Evolutionary conservation across 1,140 invertebrate genomes (phyloP), one percentile per base, ranked within the genome.

Genomic region (Helicoverpa zea): DNA sequence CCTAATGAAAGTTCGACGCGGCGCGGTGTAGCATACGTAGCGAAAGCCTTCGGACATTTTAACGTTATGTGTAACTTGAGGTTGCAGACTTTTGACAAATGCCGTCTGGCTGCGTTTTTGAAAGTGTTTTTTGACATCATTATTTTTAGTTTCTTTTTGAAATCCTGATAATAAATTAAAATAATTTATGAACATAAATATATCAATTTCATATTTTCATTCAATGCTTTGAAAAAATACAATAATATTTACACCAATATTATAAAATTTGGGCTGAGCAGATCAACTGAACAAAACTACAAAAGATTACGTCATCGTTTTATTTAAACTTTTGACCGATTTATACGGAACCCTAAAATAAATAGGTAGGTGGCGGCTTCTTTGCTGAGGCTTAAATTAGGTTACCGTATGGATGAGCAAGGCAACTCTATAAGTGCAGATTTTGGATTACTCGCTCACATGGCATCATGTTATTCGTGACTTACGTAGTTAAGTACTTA

Each of bases 321-420:
- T 52, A 23, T 29, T 13, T 52, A 11, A 72, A 30, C 23, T 23
- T 23, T 23, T 23, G 23, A 23, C 23, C 23, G 23, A 23, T 23
- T 23, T 23, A 2, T 23, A 23, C 1, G 78, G 68, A 80, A 63
- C 68, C 68, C 78, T 80, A 73, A 80, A 61, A 61, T 23, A 52
- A 73, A 73, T 61, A 73, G 64, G 43, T 51, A 11, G 68, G 43
- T 54, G 13, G 68, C 66, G 68, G 66, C 70, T 80, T 73, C 78
- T 59, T 72, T 54, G 18, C 56, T 73, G 58, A 72, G 23, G 56
- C 23, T 73, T 73, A 80, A 80, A 80, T 80, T 80, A 73, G 54
- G 66, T 70, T 73, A 72, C 68, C 35, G 68, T 52, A 49, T 73
- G 64, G 68, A 72, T 52, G 49, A 52, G 49, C 68, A 72, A 18